These are phyloP conservation scores for Trichomalopsis sarcophagae DNA, from an alignment of 1,140 invertebrate genomes.

Conservation along the genomic window DNA sequence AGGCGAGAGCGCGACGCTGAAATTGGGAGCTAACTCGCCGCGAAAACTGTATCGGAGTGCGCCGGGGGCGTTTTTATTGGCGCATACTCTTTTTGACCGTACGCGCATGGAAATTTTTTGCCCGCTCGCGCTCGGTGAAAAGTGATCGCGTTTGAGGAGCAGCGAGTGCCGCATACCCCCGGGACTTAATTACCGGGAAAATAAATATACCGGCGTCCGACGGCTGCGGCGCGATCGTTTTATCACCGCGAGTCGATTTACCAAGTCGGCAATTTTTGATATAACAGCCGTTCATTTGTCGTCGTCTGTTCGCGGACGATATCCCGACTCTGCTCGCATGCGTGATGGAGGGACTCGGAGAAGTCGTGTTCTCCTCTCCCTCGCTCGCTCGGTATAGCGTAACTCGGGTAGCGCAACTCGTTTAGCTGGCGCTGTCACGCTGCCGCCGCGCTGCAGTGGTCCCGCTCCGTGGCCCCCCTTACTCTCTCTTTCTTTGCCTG, in stretches of 20 bases:
- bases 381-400: background rate
- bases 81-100: no score
- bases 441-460: background rate
- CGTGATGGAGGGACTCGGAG: background rate
- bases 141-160: no score
- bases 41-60: background rate
- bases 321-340: background rate
- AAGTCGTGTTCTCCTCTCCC: background rate
- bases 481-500: background rate
- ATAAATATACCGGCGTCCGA: no score
- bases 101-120: no score
- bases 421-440: constrained; percentile 19
- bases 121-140: no score
- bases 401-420: constrained; percentile 43
- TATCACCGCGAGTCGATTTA: background rate
- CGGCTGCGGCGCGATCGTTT: background rate
- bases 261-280: background rate
- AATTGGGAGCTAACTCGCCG: background rate
- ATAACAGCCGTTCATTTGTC: constrained; percentile 13
- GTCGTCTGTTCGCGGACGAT: background rate
- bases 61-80: no score
- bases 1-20: background rate
- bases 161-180: no score
- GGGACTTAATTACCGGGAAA: no score
- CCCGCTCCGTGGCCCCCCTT: background rate